phyloP scores from a whole-genome alignment of 1,140 invertebrate species.

The Chrysoperla carnea region DNA sequence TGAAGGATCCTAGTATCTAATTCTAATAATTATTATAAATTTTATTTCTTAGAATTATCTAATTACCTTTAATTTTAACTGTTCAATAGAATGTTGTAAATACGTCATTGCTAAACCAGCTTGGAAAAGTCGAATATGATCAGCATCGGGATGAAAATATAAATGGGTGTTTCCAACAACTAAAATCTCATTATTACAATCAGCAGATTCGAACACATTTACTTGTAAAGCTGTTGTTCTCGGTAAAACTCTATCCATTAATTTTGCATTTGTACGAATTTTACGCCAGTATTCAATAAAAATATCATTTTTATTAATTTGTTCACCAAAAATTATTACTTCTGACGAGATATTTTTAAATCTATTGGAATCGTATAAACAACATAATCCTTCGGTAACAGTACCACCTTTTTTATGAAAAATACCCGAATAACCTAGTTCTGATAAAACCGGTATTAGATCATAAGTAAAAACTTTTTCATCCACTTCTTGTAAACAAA shows the following conservation, averaged over 20 bases:
- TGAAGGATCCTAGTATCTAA: too few relatives aligned
- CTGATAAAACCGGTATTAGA: slow-evolving; percentile 39
- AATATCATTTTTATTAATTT: slow-evolving; percentile 26
- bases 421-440: slow-evolving; percentile 34
- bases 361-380: slow-evolving; percentile 48
- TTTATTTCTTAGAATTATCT: too few relatives aligned
- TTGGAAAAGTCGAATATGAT: slow-evolving; percentile 72
- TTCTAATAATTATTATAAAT: too few relatives aligned
- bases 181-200: slow-evolving; percentile 37
- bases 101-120: slow-evolving; percentile 40
- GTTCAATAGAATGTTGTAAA: slow-evolving; percentile 30
- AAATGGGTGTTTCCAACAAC: slow-evolving; percentile 80
- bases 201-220: slow-evolving; percentile 36
- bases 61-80: slow-evolving; percentile 26
- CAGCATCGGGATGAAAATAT: slow-evolving; percentile 77
- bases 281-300: slow-evolving; percentile 38
- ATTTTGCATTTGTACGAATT: slow-evolving; percentile 34
- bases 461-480: slow-evolving; percentile 54
- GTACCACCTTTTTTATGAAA: slow-evolving; percentile 53
- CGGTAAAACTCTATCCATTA: slow-evolving; percentile 39
- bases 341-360: slow-evolving; percentile 22
- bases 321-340: slow-evolving; percentile 33
- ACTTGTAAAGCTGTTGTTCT: slow-evolving; percentile 44
- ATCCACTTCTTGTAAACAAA: slow-evolving; percentile 90
- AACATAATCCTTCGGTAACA: slow-evolving; percentile 61